Conservation (phyloP, 2,113 vertebrate species). For the Calonectris borealis region DNA sequence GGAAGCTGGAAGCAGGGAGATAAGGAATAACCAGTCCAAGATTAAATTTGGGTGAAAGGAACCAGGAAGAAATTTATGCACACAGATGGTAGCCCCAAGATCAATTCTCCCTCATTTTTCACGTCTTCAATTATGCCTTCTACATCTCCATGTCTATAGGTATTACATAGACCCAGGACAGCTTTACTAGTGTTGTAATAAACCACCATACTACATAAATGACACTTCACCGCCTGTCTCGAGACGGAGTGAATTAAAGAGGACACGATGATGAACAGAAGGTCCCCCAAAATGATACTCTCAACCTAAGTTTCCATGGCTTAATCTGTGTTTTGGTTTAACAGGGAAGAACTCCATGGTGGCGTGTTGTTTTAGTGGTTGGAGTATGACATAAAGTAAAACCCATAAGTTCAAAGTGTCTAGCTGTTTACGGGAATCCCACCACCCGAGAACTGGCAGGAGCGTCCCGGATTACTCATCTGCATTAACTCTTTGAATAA, state of each 20-base stretch:
- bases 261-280: not conserved
- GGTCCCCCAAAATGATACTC: slow-evolving; percentile 31
- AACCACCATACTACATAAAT: not conserved
- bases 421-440: slow-evolving; percentile 72
- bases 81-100: not conserved
- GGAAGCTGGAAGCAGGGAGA: not conserved
- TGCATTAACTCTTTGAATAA: slow-evolving; percentile 68
- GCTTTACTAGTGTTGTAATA: not conserved
- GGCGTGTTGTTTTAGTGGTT: slow-evolving; percentile 73
- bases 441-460: slow-evolving; percentile 69
- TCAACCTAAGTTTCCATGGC: slow-evolving; percentile 61
- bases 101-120: not conserved
- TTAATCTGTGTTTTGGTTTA: slow-evolving; percentile 58
- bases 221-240: not conserved
- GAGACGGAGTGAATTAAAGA: not conserved
- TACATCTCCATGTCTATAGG: not conserved
- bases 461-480: slow-evolving; percentile 64
- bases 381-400: slow-evolving; percentile 74
- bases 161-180: not conserved
- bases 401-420: slow-evolving; percentile 73
- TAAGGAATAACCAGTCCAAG: not conserved
- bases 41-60: not conserved
- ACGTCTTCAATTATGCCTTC: not conserved
- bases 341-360: slow-evolving; percentile 48
- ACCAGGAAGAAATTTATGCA: not conserved